Evolutionary conservation across 2,888 invertebrate species (phyloP), one percentile per base, ranked within the genome.

Genomic region (Orchesellides sinensis): DNA sequence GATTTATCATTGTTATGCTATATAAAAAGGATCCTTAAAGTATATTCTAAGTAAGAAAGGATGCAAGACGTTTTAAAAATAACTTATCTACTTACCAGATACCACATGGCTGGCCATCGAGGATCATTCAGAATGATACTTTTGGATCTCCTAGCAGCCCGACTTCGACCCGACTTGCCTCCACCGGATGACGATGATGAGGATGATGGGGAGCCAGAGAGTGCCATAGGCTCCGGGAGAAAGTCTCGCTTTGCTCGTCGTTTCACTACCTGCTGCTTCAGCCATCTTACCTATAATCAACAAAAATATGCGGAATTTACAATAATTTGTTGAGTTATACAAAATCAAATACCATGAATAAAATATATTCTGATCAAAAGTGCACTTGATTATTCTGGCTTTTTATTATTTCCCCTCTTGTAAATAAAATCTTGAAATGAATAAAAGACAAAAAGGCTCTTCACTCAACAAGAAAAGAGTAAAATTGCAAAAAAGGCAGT

Each of bases 101-200:
- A 98, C 97, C 98, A 98, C 91, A 97, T 94, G 85, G 95, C 93
- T 47, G 92, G 90, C 96, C 97, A 98, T 0, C 96, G 91, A 87
- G 95, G 95, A 88, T 97, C 96, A 89, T 96, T 96, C 89, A 96
- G 96, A 0, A 69, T 66, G 52, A 78, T 66, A 25, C 27, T 68
- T 75, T 73, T 65, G n/a, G 69, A 69, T 79, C 84, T 82, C 66
- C 68, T 70, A 8, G 83, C 54, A 10, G 66, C 68, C n/a, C 74
- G 74, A 47, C 77, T 84, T 14, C 84, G 54, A 40, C 66, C 77
- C 40, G 84, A 84, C 54, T 85, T 83, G 59, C 29, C 73, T 32
- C 56, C 29, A 1, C 21, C 6, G 2, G 61, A 35, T 14, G 69
- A 35, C 25, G 47, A 12, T 1, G 56, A 45, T 5, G 59, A 35